Conservation (phyloP, 1,140 invertebrate genomes). For the Tetramorium simillimum region DNA sequence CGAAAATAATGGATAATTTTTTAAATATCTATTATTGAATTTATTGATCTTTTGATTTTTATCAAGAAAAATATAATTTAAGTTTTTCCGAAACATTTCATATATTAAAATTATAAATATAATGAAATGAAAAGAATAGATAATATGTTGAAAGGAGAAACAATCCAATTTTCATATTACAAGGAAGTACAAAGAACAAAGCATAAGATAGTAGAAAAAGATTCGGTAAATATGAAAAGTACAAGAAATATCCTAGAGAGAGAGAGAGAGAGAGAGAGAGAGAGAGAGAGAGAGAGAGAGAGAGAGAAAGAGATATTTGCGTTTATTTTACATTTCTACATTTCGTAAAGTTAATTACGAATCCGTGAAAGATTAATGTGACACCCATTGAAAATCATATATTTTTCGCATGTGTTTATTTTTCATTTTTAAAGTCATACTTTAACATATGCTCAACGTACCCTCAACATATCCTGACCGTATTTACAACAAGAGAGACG, state of each 20-base stretch:
- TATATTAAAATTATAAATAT: neutral
- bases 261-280: too few relatives aligned
- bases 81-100: too few relatives aligned
- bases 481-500: neutral
- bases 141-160: neutral
- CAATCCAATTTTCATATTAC: constrained; percentile 5
- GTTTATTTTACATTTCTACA: constrained; percentile 1
- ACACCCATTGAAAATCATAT: neutral
- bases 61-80: too few relatives aligned
- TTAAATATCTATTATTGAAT: neutral
- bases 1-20: neutral
- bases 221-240: neutral
- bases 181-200: neutral
- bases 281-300: too few relatives aligned
- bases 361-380: neutral
- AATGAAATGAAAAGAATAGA: constrained; percentile 1
- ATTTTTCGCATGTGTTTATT: neutral
- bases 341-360: neutral
- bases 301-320: neutral
- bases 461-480: neutral
- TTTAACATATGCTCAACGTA: too few relatives aligned
- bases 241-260: neutral
- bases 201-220: neutral
- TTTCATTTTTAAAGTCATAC: neutral
- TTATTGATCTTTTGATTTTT: neutral